Conservation (phyloP, 2,113 vertebrate genomes). For the Lepus europaeus region DNA sequence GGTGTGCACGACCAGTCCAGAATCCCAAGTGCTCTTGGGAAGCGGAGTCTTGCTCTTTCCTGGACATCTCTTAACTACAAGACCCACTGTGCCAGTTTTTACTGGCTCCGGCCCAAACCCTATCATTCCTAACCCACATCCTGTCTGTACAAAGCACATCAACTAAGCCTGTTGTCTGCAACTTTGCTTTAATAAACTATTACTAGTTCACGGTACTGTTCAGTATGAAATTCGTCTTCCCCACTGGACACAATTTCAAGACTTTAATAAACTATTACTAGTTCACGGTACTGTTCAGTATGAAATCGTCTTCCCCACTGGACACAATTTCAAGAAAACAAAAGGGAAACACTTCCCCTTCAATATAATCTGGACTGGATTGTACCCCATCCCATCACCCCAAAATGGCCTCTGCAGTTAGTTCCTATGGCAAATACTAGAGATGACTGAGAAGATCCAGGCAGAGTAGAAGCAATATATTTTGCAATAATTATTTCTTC, state of each 20-base stretch:
- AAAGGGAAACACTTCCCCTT: neutral
- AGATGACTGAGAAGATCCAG: constrained; percentile 55
- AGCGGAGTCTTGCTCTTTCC: no score
- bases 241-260: no score
- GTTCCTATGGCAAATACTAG: neutral
- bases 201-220: fast-evolving
- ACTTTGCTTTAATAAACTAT: neutral
- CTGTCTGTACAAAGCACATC: fast-evolving
- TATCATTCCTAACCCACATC: no score
- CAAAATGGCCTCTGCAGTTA: no score
- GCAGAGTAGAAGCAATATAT: constrained; percentile 49
- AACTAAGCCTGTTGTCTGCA: fast-evolving
- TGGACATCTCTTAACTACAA: no score
- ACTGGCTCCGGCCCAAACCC: no score
- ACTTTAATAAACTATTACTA: neutral
- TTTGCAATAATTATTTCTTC: constrained; percentile 58
- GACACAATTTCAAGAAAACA: neutral
- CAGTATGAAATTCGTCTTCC: neutral
- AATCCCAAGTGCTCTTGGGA: no score
- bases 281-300: fast-evolving
- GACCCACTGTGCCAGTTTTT: no score
- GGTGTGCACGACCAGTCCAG: no score
- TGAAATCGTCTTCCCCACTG: neutral
- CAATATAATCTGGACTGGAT: neutral
- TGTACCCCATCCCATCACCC: fast-evolving